Evolutionary conservation across 2,888 invertebrate species (phyloP).

Genomic region (Microctonus hyperodae): DNA sequence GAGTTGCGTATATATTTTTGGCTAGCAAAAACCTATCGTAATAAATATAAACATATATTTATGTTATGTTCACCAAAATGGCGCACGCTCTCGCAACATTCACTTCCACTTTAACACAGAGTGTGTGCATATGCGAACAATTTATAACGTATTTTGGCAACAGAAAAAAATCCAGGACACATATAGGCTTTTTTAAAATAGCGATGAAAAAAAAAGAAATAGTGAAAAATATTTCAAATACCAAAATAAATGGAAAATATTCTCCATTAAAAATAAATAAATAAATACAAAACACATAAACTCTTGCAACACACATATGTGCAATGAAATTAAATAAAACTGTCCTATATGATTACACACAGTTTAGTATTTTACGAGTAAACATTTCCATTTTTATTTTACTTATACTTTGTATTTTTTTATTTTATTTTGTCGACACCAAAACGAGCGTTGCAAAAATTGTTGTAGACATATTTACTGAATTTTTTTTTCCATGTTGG

Average conservation of each 20-base stretch:
- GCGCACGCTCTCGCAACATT: conserved; percentile 32
- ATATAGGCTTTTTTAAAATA: conserved; percentile 1
- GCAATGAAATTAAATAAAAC: conserved; percentile 7
- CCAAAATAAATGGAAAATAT: background rate
- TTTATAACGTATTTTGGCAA: conserved; percentile 50
- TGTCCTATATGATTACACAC: background rate
- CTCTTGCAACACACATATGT: too few relatives aligned
- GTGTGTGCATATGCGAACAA: conserved; percentile 56
- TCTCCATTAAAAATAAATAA: background rate
- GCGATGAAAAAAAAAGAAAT: background rate
- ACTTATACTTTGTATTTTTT: background rate
- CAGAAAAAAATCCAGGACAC: conserved; percentile 1
- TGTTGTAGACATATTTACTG: background rate
- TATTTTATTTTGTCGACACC: background rate
- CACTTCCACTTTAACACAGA: conserved; percentile 51
- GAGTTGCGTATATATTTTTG: conserved; percentile 48
- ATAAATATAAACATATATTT: conserved; percentile 53
- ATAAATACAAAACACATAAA: conserved; percentile 1
- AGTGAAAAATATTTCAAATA: conserved; percentile 16
- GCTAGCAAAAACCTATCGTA: conserved; percentile 58
- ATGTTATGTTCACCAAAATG: conserved; percentile 25
- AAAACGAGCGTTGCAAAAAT: background rate
- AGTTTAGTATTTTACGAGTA: conserved; percentile 11
- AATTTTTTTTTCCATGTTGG: conserved; percentile 9
- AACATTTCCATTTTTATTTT: background rate